Percentiles rank a stretch among this genome's conserved stretches.
These are phyloP conservation scores for Koerneria pararmatus DNA, from an alignment of 2,888 invertebrate species.

Conservation along the genomic window DNA sequence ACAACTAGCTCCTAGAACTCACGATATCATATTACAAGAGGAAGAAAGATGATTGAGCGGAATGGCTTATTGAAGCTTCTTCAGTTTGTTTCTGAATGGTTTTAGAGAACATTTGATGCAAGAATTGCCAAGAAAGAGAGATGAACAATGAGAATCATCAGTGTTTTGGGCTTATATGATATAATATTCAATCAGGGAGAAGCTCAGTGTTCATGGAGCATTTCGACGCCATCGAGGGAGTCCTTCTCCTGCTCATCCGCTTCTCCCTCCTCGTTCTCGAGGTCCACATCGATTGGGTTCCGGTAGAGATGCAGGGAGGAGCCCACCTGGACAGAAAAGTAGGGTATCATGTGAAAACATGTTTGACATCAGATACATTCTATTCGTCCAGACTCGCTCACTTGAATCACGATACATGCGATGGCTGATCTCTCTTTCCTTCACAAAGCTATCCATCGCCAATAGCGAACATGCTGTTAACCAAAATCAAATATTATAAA, in stretches of 20 bases:
- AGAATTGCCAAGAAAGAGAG: too few species aligned
- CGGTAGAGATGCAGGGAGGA: slow-evolving; percentile 42
- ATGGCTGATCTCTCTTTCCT: slow-evolving; percentile 29
- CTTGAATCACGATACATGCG: not conserved
- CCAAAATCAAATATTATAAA: too few species aligned
- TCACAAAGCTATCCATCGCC: slow-evolving; percentile 26
- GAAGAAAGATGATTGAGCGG: too few species aligned
- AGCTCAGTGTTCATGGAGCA: not conserved
- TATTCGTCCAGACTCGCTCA: not conserved
- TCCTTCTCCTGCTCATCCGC: slow-evolving; percentile 21
- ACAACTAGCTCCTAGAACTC: too few species aligned
- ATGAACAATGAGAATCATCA: too few species aligned
- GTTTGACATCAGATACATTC: not conserved
- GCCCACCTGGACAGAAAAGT: slow-evolving; percentile 34
- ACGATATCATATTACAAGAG: too few species aligned
- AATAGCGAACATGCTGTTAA: too few species aligned
- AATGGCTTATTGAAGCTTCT: too few species aligned
- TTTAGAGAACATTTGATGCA: too few species aligned
- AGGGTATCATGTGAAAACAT: not conserved
- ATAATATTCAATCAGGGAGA: not conserved
- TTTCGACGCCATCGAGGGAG: slow-evolving; percentile 13
- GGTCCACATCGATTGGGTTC: slow-evolving; percentile 47
- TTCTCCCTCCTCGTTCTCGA: slow-evolving; percentile 40
- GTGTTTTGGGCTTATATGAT: not conserved
- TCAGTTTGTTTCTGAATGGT: too few species aligned